Percentiles rank a stretch among this genome's conserved stretches.
Evolutionary conservation across 2,888 invertebrate genomes (phyloP).

Genomic region (Cylloceria caligata): DNA sequence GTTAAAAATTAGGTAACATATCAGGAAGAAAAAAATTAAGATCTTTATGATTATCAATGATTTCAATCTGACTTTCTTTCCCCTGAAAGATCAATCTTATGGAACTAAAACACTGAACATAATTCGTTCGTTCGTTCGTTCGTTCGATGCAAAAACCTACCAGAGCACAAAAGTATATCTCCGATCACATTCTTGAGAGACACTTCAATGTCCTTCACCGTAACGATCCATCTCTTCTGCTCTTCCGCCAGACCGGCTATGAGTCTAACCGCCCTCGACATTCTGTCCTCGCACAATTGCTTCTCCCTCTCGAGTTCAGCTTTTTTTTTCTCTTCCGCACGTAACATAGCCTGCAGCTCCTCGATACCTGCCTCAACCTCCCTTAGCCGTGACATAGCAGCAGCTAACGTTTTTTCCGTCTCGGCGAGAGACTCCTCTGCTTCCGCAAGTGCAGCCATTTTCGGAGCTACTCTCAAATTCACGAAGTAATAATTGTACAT

Average conservation of each 20-base stretch:
- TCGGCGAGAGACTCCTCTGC: slow-evolving; percentile 89
- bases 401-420: slow-evolving; percentile 89
- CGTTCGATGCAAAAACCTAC: slow-evolving; percentile 76
- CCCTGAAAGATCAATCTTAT: too few relatives aligned
- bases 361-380: slow-evolving; percentile 92
- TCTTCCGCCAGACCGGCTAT: slow-evolving; percentile 89
- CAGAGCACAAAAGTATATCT: slow-evolving; percentile 89
- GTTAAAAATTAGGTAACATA: too few relatives aligned
- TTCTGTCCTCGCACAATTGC: slow-evolving; percentile 90
- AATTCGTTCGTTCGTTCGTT: background rate
- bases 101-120: background rate
- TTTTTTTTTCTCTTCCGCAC: slow-evolving; percentile 90
- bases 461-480: slow-evolving; percentile 93
- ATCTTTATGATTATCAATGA: too few relatives aligned
- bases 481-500: slow-evolving; percentile 97
- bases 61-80: too few relatives aligned
- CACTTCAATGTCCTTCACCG: slow-evolving; percentile 87
- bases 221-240: slow-evolving; percentile 90
- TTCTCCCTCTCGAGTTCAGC: slow-evolving; percentile 90
- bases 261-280: slow-evolving; percentile 91
- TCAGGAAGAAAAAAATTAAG: too few relatives aligned
- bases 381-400: slow-evolving; percentile 92
- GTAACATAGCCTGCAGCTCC: slow-evolving; percentile 89
- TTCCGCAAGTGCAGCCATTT: slow-evolving; percentile 92
- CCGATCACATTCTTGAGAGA: slow-evolving; percentile 88